Evolutionary conservation across 2,888 invertebrate species (phyloP).

Genomic region (Orchesellides sinensis): DNA sequence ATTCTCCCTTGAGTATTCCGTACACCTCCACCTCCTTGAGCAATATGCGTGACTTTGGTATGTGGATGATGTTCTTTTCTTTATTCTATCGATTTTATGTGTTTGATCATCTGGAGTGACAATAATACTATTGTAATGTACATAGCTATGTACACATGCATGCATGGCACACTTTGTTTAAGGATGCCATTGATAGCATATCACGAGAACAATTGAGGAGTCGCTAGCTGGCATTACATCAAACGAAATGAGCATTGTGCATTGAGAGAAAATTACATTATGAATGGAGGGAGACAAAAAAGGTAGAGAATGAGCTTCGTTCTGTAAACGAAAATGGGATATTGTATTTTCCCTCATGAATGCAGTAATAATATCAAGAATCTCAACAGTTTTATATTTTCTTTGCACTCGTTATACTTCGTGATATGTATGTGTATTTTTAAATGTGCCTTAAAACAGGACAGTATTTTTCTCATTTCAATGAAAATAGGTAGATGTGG

Average conservation of each 20-base stretch:
- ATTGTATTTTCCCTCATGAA: slow-evolving; percentile 56
- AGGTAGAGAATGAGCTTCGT: slow-evolving; percentile 29
- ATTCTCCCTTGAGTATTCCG: no score
- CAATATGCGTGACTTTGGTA: slow-evolving; percentile 57
- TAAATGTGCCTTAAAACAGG: background rate
- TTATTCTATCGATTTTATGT: no score
- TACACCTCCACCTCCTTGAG: slow-evolving; percentile 44
- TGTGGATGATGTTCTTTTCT: slow-evolving; percentile 48
- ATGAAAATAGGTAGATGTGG: background rate
- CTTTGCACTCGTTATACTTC: slow-evolving; percentile 1
- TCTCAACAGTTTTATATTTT: slow-evolving; percentile 14
- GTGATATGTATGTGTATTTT: background rate
- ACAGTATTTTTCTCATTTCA: background rate
- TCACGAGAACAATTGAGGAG: slow-evolving; percentile 62
- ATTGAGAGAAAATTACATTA: slow-evolving; percentile 68
- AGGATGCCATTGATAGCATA: slow-evolving; percentile 55
- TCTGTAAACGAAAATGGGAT: slow-evolving; percentile 39
- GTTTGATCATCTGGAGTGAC: no score
- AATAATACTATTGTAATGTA: background rate
- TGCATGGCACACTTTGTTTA: background rate
- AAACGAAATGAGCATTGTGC: slow-evolving; percentile 63
- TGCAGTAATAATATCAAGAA: slow-evolving; percentile 28
- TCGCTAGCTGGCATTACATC: slow-evolving; percentile 58
- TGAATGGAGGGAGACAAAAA: slow-evolving; percentile 43
- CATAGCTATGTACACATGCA: background rate